These are phyloP conservation scores for Drosophila seguyi DNA, from an alignment of 1,140 invertebrate species.

Conservation along the genomic window DNA sequence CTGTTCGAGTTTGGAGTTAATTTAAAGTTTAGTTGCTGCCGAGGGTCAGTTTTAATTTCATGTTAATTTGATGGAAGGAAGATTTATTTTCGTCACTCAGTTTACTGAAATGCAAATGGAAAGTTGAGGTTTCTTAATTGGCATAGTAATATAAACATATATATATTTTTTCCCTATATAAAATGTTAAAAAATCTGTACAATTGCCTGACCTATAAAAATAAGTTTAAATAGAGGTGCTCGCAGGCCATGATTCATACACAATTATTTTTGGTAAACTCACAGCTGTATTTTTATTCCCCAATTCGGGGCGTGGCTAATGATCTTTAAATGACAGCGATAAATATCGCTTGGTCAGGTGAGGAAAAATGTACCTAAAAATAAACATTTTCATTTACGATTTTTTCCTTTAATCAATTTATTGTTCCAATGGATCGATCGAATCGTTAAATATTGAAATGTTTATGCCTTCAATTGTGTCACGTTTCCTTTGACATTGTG, in stretches of 20 bases:
- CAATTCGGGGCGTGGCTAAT: conserved; percentile 48
- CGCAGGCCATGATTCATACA: conserved; percentile 16
- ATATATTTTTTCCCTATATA: too few species aligned
- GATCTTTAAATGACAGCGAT: conserved; percentile 67
- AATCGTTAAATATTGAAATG: conserved; percentile 26
- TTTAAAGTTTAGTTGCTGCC: conserved; percentile 69
- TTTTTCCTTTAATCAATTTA: conserved; percentile 11
- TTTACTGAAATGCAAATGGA: conserved; percentile 10
- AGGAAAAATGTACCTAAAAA: conserved; percentile 8
- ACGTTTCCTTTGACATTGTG: conserved; percentile 55
- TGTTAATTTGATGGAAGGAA: conserved; percentile 58
- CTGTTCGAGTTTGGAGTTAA: conserved; percentile 77
- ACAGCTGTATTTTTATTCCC: conserved; percentile 11
- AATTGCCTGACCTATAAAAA: background rate
- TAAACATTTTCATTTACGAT: conserved; percentile 22
- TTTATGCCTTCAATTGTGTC: conserved; percentile 62
- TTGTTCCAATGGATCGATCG: background rate
- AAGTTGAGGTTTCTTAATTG: background rate
- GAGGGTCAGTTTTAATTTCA: conserved; percentile 59
- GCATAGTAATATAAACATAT: too few species aligned
- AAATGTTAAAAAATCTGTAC: background rate
- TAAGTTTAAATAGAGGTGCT: background rate
- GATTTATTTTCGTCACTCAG: conserved; percentile 10
- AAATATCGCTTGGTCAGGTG: conserved; percentile 49
- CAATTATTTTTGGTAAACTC: background rate